Evolutionary conservation across 2,888 invertebrate genomes (phyloP).

Genomic region (Mesorhabditis spiculigera): DNA sequence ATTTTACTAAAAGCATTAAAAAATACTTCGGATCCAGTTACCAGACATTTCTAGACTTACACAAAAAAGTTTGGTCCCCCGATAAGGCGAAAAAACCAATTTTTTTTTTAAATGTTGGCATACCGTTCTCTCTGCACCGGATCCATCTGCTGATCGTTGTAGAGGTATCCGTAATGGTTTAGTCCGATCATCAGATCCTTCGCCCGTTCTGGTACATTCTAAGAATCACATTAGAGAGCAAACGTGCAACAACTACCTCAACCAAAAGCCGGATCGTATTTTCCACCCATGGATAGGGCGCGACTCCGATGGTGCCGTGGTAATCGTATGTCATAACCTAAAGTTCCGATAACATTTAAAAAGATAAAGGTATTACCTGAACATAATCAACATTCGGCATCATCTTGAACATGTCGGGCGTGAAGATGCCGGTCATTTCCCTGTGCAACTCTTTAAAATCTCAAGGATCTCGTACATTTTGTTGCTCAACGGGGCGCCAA

Average conservation of each 20-base stretch:
- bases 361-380: slow-evolving; percentile 16
- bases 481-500: slow-evolving; percentile 28
- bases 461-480: slow-evolving; percentile 11
- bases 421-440: slow-evolving; percentile 23
- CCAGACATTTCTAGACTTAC: too few relatives aligned
- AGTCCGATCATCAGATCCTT: slow-evolving; percentile 40
- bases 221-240: not conserved
- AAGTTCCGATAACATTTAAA: not conserved
- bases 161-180: slow-evolving; percentile 46
- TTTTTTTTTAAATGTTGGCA: not conserved
- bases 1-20: not conserved
- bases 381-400: slow-evolving; percentile 41
- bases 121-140: slow-evolving; percentile 26
- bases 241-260: slow-evolving; percentile 7
- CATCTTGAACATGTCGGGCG: slow-evolving; percentile 24
- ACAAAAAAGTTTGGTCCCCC: too few relatives aligned
- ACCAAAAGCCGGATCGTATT: slow-evolving; percentile 23
- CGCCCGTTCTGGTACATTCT: not conserved
- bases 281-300: slow-evolving; percentile 45
- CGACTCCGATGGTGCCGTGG: slow-evolving; percentile 24
- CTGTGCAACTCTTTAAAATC: slow-evolving; percentile 16
- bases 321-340: slow-evolving; percentile 54
- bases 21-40: not conserved
- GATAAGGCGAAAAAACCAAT: too few relatives aligned
- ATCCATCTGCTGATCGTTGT: slow-evolving; percentile 20